A percentile compares a stretch with the other conserved stretches of the same genome.
phyloP scores from a whole-genome alignment of 2,113 vertebrate genomes.

The Onychostruthus taczanowskii region DNA sequence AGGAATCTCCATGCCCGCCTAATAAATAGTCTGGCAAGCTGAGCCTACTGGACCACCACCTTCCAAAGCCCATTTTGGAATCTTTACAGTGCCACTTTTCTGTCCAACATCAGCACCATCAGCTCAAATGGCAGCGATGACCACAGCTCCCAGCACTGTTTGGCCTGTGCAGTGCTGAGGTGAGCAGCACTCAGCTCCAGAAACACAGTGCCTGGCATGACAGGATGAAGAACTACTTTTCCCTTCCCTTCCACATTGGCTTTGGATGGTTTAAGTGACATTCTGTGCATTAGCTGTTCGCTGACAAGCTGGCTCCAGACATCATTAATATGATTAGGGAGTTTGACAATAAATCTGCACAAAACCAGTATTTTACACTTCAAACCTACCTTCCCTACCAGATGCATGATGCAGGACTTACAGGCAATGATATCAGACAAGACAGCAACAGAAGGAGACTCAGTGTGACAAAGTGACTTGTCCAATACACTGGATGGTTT shows the following conservation, averaged over 20 bases:
- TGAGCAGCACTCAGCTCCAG: background rate
- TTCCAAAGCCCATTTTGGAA: background rate
- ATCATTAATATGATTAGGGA: background rate
- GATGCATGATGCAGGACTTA: conserved; percentile 25
- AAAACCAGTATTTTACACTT: background rate
- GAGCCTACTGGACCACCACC: background rate
- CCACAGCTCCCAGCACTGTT: background rate
- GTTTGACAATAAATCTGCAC: background rate
- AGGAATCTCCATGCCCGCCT: background rate
- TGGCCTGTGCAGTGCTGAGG: background rate
- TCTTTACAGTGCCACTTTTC: background rate
- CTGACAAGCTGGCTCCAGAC: conserved; percentile 21
- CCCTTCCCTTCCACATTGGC: background rate
- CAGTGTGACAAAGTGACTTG: background rate
- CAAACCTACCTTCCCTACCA: conserved; percentile 16
- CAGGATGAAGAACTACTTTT: background rate
- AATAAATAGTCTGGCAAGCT: background rate
- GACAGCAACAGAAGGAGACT: conserved; percentile 10
- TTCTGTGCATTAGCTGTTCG: background rate
- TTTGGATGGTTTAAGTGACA: background rate
- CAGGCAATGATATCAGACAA: background rate
- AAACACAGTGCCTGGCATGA: background rate
- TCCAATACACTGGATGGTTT: background rate
- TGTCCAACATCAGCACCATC: background rate
- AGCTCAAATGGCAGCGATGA: background rate